Evolutionary conservation across 2,888 invertebrate genomes (phyloP).

Genomic region (Drosophila testacea): DNA sequence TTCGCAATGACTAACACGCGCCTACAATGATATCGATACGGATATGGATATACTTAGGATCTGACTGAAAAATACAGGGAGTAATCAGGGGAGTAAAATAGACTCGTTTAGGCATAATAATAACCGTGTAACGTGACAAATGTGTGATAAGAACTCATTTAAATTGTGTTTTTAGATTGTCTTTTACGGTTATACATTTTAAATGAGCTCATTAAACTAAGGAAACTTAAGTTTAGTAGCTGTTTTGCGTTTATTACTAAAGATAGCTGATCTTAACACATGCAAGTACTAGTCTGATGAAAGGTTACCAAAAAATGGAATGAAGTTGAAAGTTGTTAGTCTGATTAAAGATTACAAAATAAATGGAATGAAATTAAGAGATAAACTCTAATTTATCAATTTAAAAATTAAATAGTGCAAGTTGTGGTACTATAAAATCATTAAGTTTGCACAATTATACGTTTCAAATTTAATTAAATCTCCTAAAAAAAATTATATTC

Average conservation of each 20-base stretch:
- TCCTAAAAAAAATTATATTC: not conserved
- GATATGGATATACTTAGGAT: conserved; percentile 2
- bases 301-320: no score
- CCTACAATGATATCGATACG: conserved; percentile 37
- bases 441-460: not conserved
- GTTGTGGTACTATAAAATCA: no score
- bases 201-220: conserved; percentile 2
- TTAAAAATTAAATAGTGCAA: no score
- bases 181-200: conserved; percentile 5
- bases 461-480: not conserved
- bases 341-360: no score
- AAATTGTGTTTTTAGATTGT: conserved; percentile 14
- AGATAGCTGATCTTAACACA: not conserved
- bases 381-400: no score
- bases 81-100: not conserved
- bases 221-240: not conserved
- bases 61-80: not conserved
- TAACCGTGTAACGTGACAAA: conserved; percentile 10
- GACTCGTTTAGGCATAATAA: not conserved
- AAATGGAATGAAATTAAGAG: no score
- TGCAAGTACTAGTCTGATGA: no score
- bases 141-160: conserved; percentile 18
- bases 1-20: conserved; percentile 73
- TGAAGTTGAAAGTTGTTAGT: no score
- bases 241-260: not conserved